phyloP scores from a whole-genome alignment of 53 echinoderm and acorn worm species.

The Echinometra lucunter region DNA sequence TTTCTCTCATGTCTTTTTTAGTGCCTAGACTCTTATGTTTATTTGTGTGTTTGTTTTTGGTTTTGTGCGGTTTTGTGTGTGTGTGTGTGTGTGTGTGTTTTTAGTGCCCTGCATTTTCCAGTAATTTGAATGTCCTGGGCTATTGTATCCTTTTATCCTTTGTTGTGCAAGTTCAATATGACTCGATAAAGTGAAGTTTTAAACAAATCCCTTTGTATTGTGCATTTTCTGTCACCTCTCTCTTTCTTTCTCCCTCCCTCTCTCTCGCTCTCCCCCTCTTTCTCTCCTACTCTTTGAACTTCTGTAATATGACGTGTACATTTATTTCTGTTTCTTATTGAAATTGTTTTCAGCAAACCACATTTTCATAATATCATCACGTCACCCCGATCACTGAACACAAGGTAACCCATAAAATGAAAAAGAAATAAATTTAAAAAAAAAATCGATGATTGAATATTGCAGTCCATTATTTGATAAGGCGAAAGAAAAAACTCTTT shows the following conservation, averaged over 20 bases:
- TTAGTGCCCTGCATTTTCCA: too few relatives aligned
- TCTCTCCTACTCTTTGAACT: not conserved
- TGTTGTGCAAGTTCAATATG: too few relatives aligned
- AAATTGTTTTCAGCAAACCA: not conserved
- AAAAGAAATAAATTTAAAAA: not conserved
- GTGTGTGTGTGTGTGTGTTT: too few relatives aligned
- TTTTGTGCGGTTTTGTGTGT: too few relatives aligned
- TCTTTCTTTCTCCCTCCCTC: not conserved
- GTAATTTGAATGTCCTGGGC: too few relatives aligned
- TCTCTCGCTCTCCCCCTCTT: not conserved
- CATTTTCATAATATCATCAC: not conserved
- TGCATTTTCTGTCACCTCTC: not conserved
- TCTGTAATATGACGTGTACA: not conserved
- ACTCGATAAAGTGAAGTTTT: too few relatives aligned
- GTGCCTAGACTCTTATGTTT: too few relatives aligned
- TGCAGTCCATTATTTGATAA: not conserved
- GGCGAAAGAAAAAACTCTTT: slow-evolving; percentile 34
- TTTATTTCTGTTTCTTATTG: not conserved
- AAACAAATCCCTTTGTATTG: too few relatives aligned
- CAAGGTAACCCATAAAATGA: not conserved
- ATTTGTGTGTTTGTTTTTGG: too few relatives aligned
- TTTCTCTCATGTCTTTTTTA: too few relatives aligned
- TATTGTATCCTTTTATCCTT: too few relatives aligned
- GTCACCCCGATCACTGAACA: not conserved
- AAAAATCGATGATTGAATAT: not conserved